These are phyloP conservation scores for Rhineura floridana DNA, from an alignment of 2,113 vertebrate genomes.

Conservation along the genomic window DNA sequence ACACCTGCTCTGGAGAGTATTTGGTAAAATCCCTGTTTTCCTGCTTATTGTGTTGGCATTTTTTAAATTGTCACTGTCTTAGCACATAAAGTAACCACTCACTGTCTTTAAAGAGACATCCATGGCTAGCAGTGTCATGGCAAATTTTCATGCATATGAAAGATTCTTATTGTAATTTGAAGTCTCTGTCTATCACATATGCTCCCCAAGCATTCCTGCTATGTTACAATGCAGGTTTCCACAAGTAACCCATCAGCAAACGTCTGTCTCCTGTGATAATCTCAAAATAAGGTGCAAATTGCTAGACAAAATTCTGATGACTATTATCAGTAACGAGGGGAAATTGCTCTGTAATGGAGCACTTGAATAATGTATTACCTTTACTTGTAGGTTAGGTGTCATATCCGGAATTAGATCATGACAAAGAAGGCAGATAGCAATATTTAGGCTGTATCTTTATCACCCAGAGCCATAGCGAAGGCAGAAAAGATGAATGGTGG, in stretches of 20 bases:
- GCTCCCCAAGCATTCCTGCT: background rate
- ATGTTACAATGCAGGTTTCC: slow-evolving; percentile 20
- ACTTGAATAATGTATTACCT: slow-evolving; percentile 19
- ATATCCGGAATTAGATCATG: slow-evolving; percentile 1
- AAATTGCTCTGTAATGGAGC: slow-evolving; percentile 12
- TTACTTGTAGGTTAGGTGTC: background rate
- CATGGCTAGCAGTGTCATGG: background rate
- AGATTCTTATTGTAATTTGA: background rate
- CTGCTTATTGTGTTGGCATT: no score
- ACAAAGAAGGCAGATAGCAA: background rate
- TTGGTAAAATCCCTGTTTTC: no score
- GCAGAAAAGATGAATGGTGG: background rate
- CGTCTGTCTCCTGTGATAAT: slow-evolving; percentile 5
- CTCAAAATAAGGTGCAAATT: slow-evolving; percentile 27
- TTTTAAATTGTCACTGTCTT: background rate
- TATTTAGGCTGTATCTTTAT: background rate
- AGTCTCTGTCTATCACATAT: background rate
- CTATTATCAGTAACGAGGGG: slow-evolving; percentile 9
- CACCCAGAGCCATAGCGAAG: background rate
- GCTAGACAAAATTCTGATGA: slow-evolving; percentile 14
- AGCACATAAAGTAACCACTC: background rate
- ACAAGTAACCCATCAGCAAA: slow-evolving; percentile 1
- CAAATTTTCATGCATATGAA: background rate
- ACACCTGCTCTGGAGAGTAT: no score
- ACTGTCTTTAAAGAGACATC: background rate